A percentile compares a stretch with the other conserved stretches of the same genome.
phyloP scores from a whole-genome alignment of 2,797 vertebrate genomes.

The Chaenodraco wilsoni region DNA sequence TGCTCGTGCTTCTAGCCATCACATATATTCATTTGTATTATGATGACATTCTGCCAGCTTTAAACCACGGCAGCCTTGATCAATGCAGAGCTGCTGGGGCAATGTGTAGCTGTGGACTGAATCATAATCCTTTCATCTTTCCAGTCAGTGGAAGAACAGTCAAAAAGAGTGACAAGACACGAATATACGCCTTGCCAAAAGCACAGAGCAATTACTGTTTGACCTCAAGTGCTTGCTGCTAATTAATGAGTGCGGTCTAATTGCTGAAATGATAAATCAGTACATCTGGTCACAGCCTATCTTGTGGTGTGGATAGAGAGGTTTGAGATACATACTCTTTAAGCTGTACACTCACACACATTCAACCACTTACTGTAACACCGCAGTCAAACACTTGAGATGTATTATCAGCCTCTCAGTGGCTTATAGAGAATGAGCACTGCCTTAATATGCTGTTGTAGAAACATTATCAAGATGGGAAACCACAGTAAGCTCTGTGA shows the following conservation, averaged over 20 bases:
- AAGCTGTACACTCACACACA: not conserved
- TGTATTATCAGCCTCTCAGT: not conserved
- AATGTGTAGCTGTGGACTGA: conserved; percentile 24
- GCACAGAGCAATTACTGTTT: conserved; percentile 43
- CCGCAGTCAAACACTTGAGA: not conserved
- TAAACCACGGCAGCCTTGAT: conserved; percentile 27
- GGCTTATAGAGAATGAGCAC: not conserved
- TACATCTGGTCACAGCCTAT: not conserved
- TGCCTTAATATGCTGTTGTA: not conserved
- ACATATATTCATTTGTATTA: conserved; percentile 20
- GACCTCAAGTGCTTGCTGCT: conserved; percentile 31
- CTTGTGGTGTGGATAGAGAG: not conserved
- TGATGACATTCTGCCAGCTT: conserved; percentile 20
- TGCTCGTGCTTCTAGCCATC: not conserved
- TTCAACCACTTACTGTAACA: not conserved
- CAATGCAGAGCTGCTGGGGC: conserved; percentile 4
- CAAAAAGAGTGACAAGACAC: not conserved
- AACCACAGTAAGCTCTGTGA: not conserved
- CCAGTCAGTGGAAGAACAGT: conserved; percentile 22
- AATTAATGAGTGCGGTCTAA: conserved; percentile 36
- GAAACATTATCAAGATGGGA: not conserved
- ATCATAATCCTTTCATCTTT: conserved; percentile 37
- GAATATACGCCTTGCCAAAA: conserved; percentile 27
- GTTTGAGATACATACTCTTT: not conserved
- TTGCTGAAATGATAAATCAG: conserved; percentile 36